A percentile compares a stretch with the other conserved stretches of the same genome.
Evolutionary conservation across 2,888 invertebrate species (phyloP).

Genomic region (Dexiosoma caninum): DNA sequence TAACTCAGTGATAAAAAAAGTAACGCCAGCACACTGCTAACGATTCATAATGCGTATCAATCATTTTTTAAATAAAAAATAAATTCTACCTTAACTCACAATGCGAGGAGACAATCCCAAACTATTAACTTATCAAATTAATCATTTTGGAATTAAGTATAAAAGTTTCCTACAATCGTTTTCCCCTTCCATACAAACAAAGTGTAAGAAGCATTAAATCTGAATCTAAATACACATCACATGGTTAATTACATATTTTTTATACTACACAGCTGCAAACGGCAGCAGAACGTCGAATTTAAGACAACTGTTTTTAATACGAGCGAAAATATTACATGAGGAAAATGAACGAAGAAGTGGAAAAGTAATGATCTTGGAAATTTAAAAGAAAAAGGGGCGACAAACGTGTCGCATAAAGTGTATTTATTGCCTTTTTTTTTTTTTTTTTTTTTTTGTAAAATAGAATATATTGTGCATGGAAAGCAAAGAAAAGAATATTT

Average conservation of each 20-base stretch:
- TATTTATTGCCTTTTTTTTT: conserved; percentile 15
- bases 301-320: conserved; percentile 11
- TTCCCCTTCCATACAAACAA: neutral
- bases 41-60: neutral
- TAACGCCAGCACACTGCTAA: too few relatives aligned
- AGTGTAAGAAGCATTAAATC: conserved; percentile 43
- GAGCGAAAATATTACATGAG: conserved; percentile 9
- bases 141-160: conserved; percentile 33
- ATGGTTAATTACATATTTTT: conserved; percentile 75
- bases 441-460: conserved; percentile 26
- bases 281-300: neutral
- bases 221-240: conserved; percentile 72
- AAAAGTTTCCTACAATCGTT: neutral
- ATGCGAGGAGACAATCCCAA: conserved; percentile 30
- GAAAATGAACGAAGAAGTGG: neutral
- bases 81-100: neutral
- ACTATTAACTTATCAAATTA: conserved; percentile 53
- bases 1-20: too few relatives aligned
- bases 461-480: too few relatives aligned
- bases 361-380: conserved; percentile 13
- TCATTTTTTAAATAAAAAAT: conserved; percentile 25
- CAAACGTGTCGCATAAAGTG: neutral
- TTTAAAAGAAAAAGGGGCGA: conserved; percentile 34
- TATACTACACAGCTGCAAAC: conserved; percentile 74
- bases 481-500: conserved; percentile 30